phyloP scores from a whole-genome alignment of 2,888 invertebrate species.

The Apodemia arnacis region DNA sequence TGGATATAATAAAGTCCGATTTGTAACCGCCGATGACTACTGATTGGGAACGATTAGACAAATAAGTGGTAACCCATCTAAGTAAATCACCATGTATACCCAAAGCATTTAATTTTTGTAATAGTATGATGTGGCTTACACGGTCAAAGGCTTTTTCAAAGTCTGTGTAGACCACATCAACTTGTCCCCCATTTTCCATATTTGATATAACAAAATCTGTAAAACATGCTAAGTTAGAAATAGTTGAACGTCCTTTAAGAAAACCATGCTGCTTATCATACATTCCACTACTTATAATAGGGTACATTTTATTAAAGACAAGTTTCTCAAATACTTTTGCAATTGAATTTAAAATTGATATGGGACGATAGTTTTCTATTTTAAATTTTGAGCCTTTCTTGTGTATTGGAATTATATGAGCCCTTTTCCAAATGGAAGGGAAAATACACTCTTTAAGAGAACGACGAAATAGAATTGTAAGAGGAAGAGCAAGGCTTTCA shows the following conservation, averaged over 20 bases:
- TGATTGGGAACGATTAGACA: background rate
- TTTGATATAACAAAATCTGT: background rate
- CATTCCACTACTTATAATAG: background rate
- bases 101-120: background rate
- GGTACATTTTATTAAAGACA: background rate
- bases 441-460: slow-evolving; percentile 13
- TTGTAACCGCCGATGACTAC: background rate
- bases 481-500: background rate
- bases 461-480: background rate
- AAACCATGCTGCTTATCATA: background rate
- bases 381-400: slow-evolving; percentile 40
- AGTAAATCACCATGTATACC: slow-evolving; percentile 7
- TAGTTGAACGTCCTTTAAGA: background rate
- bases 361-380: slow-evolving; percentile 43
- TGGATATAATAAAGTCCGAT: background rate
- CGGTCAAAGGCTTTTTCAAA: slow-evolving; percentile 11
- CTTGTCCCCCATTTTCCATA: background rate
- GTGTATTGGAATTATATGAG: slow-evolving; percentile 35
- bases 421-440: slow-evolving; percentile 38
- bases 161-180: background rate
- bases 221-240: background rate
- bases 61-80: background rate
- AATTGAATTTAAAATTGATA: slow-evolving; percentile 7
- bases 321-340: background rate
- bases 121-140: background rate